These are phyloP conservation scores for Anguilla marmorata DNA, from an alignment of 2,797 vertebrate species.

Conservation along the genomic window DNA sequence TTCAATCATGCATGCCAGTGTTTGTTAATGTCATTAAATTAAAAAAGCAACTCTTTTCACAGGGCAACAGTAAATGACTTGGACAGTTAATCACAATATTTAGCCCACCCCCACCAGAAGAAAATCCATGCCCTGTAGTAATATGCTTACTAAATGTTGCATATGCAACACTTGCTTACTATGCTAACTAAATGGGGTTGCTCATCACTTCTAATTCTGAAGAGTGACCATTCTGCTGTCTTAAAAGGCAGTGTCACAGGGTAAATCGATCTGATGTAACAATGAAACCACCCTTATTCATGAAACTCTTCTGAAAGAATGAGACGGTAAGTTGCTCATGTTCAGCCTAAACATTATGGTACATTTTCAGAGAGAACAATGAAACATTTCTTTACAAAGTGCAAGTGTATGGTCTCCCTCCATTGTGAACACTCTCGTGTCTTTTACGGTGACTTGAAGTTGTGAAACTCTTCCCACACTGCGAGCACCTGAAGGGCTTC, in stretches of 20 bases:
- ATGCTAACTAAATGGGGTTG: neutral
- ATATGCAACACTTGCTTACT: neutral
- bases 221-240: neutral
- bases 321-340: neutral
- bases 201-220: neutral
- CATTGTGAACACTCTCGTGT: slow-evolving; percentile 15
- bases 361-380: neutral
- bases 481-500: slow-evolving; percentile 16
- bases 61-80: neutral
- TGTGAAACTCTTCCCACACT: slow-evolving; percentile 17
- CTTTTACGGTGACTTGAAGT: slow-evolving; percentile 18
- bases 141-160: neutral
- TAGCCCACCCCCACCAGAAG: neutral
- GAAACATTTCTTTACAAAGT: neutral
- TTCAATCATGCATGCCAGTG: neutral
- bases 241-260: neutral
- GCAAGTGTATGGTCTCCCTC: neutral
- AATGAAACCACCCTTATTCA: neutral
- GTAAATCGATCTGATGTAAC: neutral
- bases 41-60: neutral
- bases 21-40: neutral
- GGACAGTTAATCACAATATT: neutral
- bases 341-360: neutral
- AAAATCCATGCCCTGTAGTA: neutral
- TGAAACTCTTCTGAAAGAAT: neutral